phyloP scores from a whole-genome alignment of 2,113 vertebrate species.

The Podarcis muralis region DNA sequence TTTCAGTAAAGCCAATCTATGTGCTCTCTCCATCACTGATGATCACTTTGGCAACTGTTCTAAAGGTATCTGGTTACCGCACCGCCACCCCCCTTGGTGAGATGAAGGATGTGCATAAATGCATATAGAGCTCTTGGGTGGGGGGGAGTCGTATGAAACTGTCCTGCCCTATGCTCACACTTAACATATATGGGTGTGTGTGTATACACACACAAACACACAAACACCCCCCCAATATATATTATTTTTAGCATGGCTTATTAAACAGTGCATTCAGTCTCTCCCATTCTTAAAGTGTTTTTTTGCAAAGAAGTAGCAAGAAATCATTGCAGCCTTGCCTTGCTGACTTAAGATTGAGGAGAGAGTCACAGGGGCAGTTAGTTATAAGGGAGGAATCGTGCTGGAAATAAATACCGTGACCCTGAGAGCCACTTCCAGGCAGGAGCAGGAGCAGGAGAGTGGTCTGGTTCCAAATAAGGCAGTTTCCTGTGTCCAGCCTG shows the following conservation, averaged over 20 bases:
- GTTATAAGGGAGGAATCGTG: neutral
- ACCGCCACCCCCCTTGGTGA: fast-evolving
- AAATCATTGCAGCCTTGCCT: neutral
- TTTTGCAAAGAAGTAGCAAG: neutral
- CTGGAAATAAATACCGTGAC: neutral
- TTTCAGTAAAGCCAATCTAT: neutral
- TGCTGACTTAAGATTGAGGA: neutral
- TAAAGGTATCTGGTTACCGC: neutral
- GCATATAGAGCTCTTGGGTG: neutral
- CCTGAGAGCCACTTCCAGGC: too few species aligned
- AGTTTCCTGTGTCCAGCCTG: too few species aligned
- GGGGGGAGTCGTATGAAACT: neutral
- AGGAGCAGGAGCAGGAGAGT: too few species aligned
- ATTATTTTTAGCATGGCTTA: neutral
- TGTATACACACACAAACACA: too few species aligned
- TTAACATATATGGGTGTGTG: too few species aligned
- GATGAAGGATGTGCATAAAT: neutral
- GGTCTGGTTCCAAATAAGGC: too few species aligned
- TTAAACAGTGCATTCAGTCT: neutral
- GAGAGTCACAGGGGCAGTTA: neutral
- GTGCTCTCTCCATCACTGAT: neutral
- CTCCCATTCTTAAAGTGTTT: neutral
- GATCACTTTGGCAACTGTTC: neutral
- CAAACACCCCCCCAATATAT: too few species aligned
- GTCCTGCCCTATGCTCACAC: neutral